A percentile compares a stretch with the other conserved stretches of the same genome.
Evolutionary conservation across 2,888 invertebrate genomes (phyloP).

Genomic region (Dicyrtomina minuta): DNA sequence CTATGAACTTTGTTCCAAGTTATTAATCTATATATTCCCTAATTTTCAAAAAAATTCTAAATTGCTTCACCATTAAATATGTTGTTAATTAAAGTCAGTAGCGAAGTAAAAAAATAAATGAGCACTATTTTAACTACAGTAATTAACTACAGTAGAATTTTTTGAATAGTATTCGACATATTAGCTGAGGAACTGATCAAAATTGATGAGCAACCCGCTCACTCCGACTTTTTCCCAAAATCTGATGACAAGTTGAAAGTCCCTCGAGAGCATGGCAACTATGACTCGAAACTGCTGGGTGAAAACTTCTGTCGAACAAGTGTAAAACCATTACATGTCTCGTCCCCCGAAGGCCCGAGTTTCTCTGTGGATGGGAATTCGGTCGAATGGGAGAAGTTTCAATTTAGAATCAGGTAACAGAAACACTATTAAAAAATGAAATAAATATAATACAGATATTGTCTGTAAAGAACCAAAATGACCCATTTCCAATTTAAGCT

Average conservation of each 20-base stretch:
- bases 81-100: background rate
- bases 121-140: no score
- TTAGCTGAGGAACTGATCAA: slow-evolving; percentile 39
- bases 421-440: background rate
- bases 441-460: background rate
- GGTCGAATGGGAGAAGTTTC: slow-evolving; percentile 50
- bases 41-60: background rate
- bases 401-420: slow-evolving; percentile 45
- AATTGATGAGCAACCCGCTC: slow-evolving; percentile 45
- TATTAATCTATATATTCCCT: slow-evolving; percentile 26
- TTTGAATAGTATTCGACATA: slow-evolving; percentile 46
- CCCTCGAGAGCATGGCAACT: slow-evolving; percentile 39
- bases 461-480: no score
- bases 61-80: background rate
- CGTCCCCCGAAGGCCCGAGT: slow-evolving; percentile 48
- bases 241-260: slow-evolving; percentile 26
- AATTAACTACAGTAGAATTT: no score
- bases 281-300: slow-evolving; percentile 39
- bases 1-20: slow-evolving; percentile 41
- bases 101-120: no score
- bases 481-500: no score
- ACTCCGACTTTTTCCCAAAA: slow-evolving; percentile 33
- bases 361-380: slow-evolving; percentile 45
- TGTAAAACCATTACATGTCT: slow-evolving; percentile 44
- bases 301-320: slow-evolving; percentile 32